Evolutionary conservation across 2,113 vertebrate species (phyloP), one percentile per base, ranked within the genome.

Genomic region (Neodontobutis hainanensis): DNA sequence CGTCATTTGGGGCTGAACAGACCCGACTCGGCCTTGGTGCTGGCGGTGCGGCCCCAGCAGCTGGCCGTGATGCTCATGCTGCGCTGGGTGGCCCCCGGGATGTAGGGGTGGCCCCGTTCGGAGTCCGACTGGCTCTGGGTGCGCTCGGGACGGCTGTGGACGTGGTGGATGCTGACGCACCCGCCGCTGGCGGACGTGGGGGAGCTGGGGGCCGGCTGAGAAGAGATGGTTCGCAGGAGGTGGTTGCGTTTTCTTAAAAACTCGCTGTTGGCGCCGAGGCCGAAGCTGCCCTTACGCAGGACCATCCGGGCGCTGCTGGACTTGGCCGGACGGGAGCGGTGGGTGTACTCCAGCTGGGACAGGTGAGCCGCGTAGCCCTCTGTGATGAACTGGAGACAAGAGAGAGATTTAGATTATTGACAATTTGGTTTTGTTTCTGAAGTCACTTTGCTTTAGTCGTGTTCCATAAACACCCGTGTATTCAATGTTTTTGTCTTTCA

Each of bases 211-310:
- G 92, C 46, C 3, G 96, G 97, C 83, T 98, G 97, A 1, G 95
- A 94, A 32, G 96, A 98, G 91, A 99, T 99, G 90, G 97, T 97
- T 47, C 97, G 92, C 77, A 99, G 89, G 82, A 99, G 89, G 84
- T 99, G 97, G 79, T 96, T 99, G 77, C 97, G 92, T 83, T 99
- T 96, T 76, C 97, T 93, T 75, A 99, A 92, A 88, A 97, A 99
- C 80, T 99, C 97, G 0, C 95, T 83, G 88, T 95, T 96, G 80
- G 95, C 90, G 0, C 97, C 96, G 74, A 99, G 85, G 32, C 97
- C 95, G 0, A 99, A 99, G 92, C 97, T 99, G 88, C 97, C 94
- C 59, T 99, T 99, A 9, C 97, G 95, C 43, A 99, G 92, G 0
- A 94, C 96, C 95, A 99, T 98, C 66, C 97, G 95, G 0, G 95